phyloP scores from a whole-genome alignment of 1,140 invertebrate genomes.

The Nasonia vitripennis region DNA sequence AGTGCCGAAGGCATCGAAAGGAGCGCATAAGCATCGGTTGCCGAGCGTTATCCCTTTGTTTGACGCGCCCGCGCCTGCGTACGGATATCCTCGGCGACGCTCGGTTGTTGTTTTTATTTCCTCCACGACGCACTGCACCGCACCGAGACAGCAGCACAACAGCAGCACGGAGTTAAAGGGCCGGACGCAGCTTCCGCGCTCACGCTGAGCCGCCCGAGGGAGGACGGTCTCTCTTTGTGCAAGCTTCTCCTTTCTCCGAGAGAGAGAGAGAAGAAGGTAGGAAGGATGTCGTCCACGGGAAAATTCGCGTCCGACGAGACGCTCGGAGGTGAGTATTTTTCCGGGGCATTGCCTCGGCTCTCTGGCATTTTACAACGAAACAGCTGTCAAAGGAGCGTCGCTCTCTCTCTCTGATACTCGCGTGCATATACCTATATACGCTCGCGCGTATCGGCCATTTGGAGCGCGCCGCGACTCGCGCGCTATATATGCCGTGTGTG shows the following conservation, averaged over 20 bases:
- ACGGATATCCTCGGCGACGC: neutral
- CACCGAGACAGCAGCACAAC: neutral
- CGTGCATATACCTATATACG: neutral
- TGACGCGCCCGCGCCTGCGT: neutral
- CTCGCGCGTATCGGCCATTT: neutral
- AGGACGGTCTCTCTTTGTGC: too few species aligned
- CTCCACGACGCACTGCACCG: neutral
- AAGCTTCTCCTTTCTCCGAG: too few species aligned
- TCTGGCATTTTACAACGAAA: neutral
- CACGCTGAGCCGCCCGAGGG: too few species aligned
- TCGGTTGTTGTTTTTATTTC: neutral
- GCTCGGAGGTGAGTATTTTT: constrained; percentile 70
- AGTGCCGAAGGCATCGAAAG: neutral
- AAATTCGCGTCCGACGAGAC: constrained; percentile 71
- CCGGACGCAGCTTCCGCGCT: neutral
- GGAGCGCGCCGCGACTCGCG: neutral
- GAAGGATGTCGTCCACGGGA: constrained; percentile 62
- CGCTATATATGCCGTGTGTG: neutral
- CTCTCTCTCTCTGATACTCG: too few species aligned
- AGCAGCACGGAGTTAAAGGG: neutral
- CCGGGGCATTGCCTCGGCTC: too few species aligned
- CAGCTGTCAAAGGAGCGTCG: constrained; percentile 2
- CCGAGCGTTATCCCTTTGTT: neutral
- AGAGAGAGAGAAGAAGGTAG: neutral
- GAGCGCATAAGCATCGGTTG: neutral